phyloP scores from a whole-genome alignment of 2,888 invertebrate species.

The Caenorhabditis plicata region DNA sequence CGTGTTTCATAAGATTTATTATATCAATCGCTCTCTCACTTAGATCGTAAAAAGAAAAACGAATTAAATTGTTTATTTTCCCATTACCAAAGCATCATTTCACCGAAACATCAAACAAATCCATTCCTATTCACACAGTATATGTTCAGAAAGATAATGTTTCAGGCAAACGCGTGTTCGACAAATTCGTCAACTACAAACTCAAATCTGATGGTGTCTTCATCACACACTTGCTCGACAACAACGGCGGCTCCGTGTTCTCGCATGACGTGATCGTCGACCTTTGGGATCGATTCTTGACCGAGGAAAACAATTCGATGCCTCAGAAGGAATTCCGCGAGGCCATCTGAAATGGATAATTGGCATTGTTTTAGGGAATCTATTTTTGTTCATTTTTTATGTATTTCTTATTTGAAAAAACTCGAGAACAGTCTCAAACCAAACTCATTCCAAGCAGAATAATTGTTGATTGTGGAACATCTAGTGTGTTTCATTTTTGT shows the following conservation, averaged over 20 bases:
- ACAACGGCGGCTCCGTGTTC: conserved; percentile 64
- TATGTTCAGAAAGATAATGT: too few species aligned
- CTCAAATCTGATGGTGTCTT: conserved; percentile 61
- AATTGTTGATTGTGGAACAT: conserved; percentile 11
- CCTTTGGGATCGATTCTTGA: conserved; percentile 58
- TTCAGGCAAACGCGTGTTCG: conserved; percentile 44
- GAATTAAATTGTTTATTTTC: too few species aligned
- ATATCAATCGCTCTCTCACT: too few species aligned
- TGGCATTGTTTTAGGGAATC: background rate
- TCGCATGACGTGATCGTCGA: conserved; percentile 58
- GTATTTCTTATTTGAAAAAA: conserved; percentile 7
- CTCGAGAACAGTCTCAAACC: conserved; percentile 2
- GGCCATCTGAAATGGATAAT: background rate
- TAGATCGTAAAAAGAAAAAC: too few species aligned
- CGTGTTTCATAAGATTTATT: too few species aligned
- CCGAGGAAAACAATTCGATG: conserved; percentile 27
- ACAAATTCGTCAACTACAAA: conserved; percentile 50
- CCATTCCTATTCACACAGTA: too few species aligned
- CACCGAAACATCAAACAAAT: too few species aligned
- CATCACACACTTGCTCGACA: conserved; percentile 57
- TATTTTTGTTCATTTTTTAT: background rate
- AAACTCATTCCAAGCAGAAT: conserved; percentile 14
- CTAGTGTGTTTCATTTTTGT: conserved; percentile 6
- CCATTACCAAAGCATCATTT: too few species aligned
- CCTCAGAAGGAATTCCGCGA: conserved; percentile 28